A percentile compares a stretch with the other conserved stretches of the same genome.
These are phyloP conservation scores for Platichthys flesus DNA, from an alignment of 2,113 vertebrate species.

Conservation along the genomic window DNA sequence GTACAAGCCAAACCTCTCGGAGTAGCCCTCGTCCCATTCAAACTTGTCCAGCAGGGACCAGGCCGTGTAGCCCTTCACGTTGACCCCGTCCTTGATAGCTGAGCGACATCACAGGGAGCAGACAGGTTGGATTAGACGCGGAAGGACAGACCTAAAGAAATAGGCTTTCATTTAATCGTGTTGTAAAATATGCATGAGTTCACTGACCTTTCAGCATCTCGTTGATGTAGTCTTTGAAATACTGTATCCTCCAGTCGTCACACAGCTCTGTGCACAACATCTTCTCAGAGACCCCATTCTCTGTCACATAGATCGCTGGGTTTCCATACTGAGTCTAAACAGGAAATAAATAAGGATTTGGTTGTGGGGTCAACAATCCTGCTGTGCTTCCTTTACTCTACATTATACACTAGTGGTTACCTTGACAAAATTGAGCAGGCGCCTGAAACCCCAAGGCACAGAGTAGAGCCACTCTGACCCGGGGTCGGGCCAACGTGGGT, in stretches of 20 bases:
- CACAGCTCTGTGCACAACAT: slow-evolving; percentile 87
- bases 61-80: slow-evolving; percentile 90
- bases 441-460: slow-evolving; percentile 93
- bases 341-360: slow-evolving; percentile 25
- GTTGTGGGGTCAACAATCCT: neutral
- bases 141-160: neutral
- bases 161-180: neutral
- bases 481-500: slow-evolving; percentile 89
- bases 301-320: slow-evolving; percentile 90
- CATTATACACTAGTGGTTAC: slow-evolving; percentile 67
- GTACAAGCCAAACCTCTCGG: slow-evolving; percentile 91
- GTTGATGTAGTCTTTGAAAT: slow-evolving; percentile 90
- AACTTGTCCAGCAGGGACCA: slow-evolving; percentile 96
- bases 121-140: slow-evolving; percentile 4
- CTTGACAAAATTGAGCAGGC: slow-evolving; percentile 94
- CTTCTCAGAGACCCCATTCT: slow-evolving; percentile 92
- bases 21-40: slow-evolving; percentile 94
- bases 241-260: slow-evolving; percentile 92
- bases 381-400: neutral
- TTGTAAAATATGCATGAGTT: neutral
- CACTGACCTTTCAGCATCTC: slow-evolving; percentile 94
- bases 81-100: slow-evolving; percentile 93
- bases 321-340: slow-evolving; percentile 92
- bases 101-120: slow-evolving; percentile 36
- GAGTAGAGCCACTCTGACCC: slow-evolving; percentile 90